A percentile compares a stretch with the other conserved stretches of the same genome.
Conservation (phyloP, 2,888 invertebrate genomes). For the Dasysyrphus albostriatus region DNA sequence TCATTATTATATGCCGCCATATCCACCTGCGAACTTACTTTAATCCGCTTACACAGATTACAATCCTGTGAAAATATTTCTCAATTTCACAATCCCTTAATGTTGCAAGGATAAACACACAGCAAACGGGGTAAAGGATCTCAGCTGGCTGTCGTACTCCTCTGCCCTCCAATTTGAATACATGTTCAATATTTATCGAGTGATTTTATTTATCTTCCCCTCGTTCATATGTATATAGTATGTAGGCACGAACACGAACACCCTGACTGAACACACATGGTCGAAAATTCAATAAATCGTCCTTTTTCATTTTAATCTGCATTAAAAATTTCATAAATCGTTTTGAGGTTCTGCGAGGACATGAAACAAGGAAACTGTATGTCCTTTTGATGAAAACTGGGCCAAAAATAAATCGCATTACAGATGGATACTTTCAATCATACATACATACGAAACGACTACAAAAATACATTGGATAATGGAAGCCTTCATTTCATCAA, state of each 20-base stretch:
- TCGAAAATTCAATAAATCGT: constrained; percentile 26
- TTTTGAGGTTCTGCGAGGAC: constrained; percentile 13
- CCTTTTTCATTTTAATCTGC: constrained; percentile 50
- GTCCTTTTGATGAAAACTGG: constrained; percentile 35
- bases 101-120: neutral
- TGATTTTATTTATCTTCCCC: constrained; percentile 29
- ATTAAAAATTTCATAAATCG: constrained; percentile 61
- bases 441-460: neutral
- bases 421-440: neutral
- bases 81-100: neutral
- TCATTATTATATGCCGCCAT: neutral
- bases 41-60: constrained; percentile 61
- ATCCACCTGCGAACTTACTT: constrained; percentile 39
- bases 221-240: neutral
- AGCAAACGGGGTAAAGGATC: neutral
- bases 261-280: neutral
- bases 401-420: constrained; percentile 51
- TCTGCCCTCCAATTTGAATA: neutral
- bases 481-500: neutral
- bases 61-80: constrained; percentile 37
- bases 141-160: neutral
- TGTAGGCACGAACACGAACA: neutral
- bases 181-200: constrained; percentile 26
- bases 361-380: constrained; percentile 8
- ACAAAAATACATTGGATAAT: neutral